Conservation (phyloP, 2,113 vertebrate genomes). For the Cygnus atratus region DNA sequence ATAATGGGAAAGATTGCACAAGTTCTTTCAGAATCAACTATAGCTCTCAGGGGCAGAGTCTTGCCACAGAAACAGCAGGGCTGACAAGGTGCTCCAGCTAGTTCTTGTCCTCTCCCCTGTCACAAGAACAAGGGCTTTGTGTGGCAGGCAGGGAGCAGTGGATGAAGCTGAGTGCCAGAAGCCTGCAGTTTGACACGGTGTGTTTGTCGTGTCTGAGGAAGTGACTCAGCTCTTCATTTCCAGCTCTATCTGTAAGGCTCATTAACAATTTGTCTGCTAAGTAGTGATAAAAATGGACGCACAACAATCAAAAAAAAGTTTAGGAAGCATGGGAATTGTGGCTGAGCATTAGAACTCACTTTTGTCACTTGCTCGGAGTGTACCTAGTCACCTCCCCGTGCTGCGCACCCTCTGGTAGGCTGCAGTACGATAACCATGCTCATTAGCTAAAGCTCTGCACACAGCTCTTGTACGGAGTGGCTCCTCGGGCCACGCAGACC, state of each 20-base stretch:
- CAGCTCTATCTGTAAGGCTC: neutral
- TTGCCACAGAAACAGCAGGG: neutral
- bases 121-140: neutral
- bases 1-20: neutral
- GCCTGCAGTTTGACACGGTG: neutral
- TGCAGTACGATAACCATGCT: neutral
- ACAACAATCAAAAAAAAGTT: neutral
- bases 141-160: neutral
- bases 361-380: neutral
- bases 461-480: neutral
- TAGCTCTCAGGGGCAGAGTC: neutral
- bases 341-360: neutral
- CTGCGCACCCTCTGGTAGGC: neutral
- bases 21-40: neutral
- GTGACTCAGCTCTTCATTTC: neutral
- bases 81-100: neutral
- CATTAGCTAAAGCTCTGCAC: neutral
- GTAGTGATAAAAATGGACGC: neutral
- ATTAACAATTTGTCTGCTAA: neutral
- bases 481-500: neutral
- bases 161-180: neutral
- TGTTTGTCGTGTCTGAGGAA: neutral
- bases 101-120: neutral
- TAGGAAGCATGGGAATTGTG: neutral
- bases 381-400: fast-evolving